Conservation (phyloP, 64 coral and sea anemone species). For the Stylophora pistillata region DNA sequence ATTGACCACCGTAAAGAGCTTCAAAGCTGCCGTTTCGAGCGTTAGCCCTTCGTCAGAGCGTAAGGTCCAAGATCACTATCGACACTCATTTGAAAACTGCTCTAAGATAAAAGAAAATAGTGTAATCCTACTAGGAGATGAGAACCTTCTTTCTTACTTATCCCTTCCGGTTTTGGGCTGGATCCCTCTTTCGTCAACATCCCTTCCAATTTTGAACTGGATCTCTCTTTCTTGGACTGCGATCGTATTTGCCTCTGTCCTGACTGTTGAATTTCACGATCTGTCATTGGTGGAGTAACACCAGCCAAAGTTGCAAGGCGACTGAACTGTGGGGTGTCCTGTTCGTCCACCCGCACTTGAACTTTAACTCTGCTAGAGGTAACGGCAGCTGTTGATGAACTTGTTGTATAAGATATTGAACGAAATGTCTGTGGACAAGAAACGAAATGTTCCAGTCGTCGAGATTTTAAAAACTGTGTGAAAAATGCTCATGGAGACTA, state of each 20-base stretch:
- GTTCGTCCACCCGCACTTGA: conserved; percentile 85
- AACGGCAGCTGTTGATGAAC: conserved; percentile 49
- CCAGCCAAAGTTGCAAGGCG: conserved; percentile 79
- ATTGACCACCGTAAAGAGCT: too few relatives aligned
- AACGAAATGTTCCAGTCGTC: neutral
- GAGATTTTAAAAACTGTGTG: too few relatives aligned
- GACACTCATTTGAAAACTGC: too few relatives aligned
- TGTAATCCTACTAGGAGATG: too few relatives aligned
- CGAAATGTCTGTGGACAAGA: conserved; percentile 63
- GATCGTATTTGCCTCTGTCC: neutral
- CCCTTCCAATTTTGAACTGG: neutral
- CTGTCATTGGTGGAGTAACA: conserved; percentile 73
- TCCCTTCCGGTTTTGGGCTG: neutral
- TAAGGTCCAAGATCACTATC: too few relatives aligned
- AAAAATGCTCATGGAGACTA: too few relatives aligned
- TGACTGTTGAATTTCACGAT: conserved; percentile 11
- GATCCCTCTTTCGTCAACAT: neutral
- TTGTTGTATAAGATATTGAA: conserved; percentile 51
- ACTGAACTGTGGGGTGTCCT: conserved; percentile 70
- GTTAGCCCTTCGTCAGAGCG: too few relatives aligned
- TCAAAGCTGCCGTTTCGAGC: too few relatives aligned
- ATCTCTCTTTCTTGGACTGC: neutral
- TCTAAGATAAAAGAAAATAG: too few relatives aligned
- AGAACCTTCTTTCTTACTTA: too few relatives aligned
- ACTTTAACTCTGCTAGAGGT: conserved; percentile 69